These are phyloP conservation scores for Todiramphus chloris DNA, from an alignment of 2,113 vertebrate species.

Conservation along the genomic window DNA sequence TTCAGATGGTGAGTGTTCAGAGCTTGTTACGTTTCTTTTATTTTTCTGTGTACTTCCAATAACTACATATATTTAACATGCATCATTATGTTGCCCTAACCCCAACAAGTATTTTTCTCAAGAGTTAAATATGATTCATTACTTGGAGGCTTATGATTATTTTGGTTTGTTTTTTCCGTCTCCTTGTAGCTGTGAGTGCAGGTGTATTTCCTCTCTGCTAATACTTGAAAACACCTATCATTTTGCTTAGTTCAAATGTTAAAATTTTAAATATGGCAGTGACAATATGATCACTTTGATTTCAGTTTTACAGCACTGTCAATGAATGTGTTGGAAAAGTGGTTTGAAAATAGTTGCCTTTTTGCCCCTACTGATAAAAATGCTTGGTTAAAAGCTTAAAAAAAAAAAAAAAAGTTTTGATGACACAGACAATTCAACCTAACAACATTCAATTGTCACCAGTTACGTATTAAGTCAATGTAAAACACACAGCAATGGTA, in stretches of 20 bases:
- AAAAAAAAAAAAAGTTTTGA: not conserved
- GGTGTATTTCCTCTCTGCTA: not conserved
- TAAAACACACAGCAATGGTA: not conserved
- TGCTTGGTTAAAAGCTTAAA: not conserved
- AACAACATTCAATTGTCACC: not conserved
- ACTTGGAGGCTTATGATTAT: not conserved
- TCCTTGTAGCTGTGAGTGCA: not conserved
- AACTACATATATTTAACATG: not conserved
- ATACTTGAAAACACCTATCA: not conserved
- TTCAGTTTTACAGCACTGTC: not conserved
- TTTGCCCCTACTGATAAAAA: not conserved
- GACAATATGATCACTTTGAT: not conserved
- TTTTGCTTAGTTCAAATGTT: not conserved
- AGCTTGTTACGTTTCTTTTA: not conserved
- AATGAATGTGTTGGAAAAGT: not conserved
- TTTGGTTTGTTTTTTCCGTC: not conserved
- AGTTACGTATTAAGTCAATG: not conserved
- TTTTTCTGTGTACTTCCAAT: not conserved
- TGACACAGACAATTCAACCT: not conserved
- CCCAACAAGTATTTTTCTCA: not conserved
- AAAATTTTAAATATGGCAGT: not conserved
- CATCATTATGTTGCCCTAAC: not conserved
- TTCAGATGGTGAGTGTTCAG: constrained; percentile 90
- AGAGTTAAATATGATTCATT: not conserved
- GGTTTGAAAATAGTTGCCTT: not conserved